Conservation (phyloP, 2,888 invertebrate species). For the Trissoscelio sp. region DNA sequence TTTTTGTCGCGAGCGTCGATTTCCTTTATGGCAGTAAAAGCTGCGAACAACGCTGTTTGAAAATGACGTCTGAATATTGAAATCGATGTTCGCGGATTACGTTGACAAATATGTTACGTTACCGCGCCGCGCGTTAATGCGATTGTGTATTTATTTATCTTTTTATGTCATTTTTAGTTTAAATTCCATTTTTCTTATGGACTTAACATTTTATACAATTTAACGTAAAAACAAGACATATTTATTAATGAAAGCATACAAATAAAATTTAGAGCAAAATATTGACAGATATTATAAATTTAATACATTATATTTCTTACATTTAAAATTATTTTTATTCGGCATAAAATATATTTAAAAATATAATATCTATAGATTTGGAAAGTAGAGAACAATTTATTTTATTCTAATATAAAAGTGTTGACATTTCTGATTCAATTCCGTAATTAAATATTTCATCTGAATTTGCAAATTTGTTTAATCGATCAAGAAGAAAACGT, state of each 20-base stretch:
- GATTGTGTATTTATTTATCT: background rate
- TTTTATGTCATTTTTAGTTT: background rate
- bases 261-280: too few species aligned
- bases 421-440: too few species aligned
- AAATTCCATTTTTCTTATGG: background rate
- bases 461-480: slow-evolving; percentile 22
- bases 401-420: too few species aligned
- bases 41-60: slow-evolving; percentile 36
- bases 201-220: too few species aligned
- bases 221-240: too few species aligned
- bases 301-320: too few species aligned
- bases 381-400: too few species aligned
- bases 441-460: slow-evolving; percentile 13
- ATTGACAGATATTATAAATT: too few species aligned
- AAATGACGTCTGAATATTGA: slow-evolving; percentile 66
- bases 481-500: slow-evolving; percentile 30
- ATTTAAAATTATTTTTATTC: too few species aligned
- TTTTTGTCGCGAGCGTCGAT: slow-evolving; percentile 59
- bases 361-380: too few species aligned
- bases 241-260: too few species aligned
- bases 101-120: slow-evolving; percentile 32
- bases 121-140: slow-evolving; percentile 5
- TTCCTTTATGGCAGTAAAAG: slow-evolving; percentile 53
- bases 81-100: slow-evolving; percentile 60
- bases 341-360: too few species aligned